Base-by-base conservation (phyloP, 2,888 invertebrate genomes). In the Cephonodes hylas region DNA sequence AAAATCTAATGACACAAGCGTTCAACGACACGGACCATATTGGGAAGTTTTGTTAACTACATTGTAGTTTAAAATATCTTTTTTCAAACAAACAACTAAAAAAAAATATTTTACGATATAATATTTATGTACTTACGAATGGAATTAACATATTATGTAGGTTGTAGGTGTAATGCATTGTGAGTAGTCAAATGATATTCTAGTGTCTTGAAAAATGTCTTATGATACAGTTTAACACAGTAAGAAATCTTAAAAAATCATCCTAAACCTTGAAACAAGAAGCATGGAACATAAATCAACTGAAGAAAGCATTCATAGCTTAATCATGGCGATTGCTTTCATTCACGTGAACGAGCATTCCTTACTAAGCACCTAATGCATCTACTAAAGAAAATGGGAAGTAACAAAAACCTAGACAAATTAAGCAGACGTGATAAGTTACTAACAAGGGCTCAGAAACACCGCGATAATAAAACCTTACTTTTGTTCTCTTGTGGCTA, bases 351-450 rank as follows among this genome's bases (percentile, higher is more conserved):
- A 27, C 53, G 18, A 31, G 18, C 53, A 31, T 31, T 53, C 53
- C 53, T 53, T 18, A 45, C 3, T 53, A 18, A 53, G 31, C 53
- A 53, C 27, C 27, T 53, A 53, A 53, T 53, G 53, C 53, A 53
- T 31, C 53, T 53, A 15, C 27, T 3, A 61, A 64, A 64, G 46
- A 63, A 62, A 64, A 66, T 15, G 42, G 46, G 45, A 45, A 68
- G 65, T 71, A 23, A 15, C 42, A 27, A 27, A 73, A 72, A 70
- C n/a, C 27, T 68, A 72, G 75, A 76, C 72, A 78, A 77, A 80
- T 76, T 74, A 75, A 72, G 63, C 70, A 68, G 71, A 67, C 69
- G 77, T 77, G 74, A 76, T 80, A 75, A 77, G 72, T 75, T 72
- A 71, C 65, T 64, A 67, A 67, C 69, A 59, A 67, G 63, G 65